Evolutionary conservation across 2,888 invertebrate species (phyloP), one percentile per base, ranked within the genome.

Genomic region (Himalopsyche kuldschensis): DNA sequence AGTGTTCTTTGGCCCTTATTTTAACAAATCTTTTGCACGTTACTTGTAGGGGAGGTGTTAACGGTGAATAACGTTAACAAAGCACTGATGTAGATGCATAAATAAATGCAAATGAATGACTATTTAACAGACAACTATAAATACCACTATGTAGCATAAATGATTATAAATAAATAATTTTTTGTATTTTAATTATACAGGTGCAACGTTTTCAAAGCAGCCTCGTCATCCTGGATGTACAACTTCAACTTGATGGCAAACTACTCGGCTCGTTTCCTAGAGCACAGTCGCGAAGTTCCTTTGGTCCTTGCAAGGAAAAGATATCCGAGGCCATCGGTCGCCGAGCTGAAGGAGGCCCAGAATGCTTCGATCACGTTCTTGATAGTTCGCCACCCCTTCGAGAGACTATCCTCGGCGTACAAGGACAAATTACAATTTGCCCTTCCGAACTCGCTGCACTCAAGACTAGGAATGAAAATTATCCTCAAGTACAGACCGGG

Each of bases 171-270:
- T 27, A 27, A 15, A 75, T 27, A 17, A 31, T 4, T 31, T 4
- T 24, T 5, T 24, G 3, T 3, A 4, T 30, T 75, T 31, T 75
- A 1, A 6, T 0, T 32, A 88, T 88, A 41, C 88, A 94, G 94
- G 94, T 96, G 96, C 89, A 96, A 96, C 88, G 94, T 96, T 85
- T 96, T 96, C 89, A 96, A 96, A 91, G 95, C 96, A 5, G 96
- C 96, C 3, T 97, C 97, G n/a, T 96, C 97, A 24, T 96, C 97
- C 0, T 97, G 97, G 97, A 96, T 97, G 95, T 96, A 96, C 90
- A 97, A 97, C 90, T 97, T 97, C 90, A 96, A 97, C 90, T 90
- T 96, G 80, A 93, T 97, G 90, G 96, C 96, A 10, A 97, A 97
- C 87, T 96, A 96, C 89, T 94, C 94, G 83, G 94, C 95, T 11